A percentile compares a stretch with the other conserved stretches of the same genome.
These are phyloP conservation scores for Rhinogobius similis DNA, from an alignment of 2,113 vertebrate genomes.

Conservation along the genomic window DNA sequence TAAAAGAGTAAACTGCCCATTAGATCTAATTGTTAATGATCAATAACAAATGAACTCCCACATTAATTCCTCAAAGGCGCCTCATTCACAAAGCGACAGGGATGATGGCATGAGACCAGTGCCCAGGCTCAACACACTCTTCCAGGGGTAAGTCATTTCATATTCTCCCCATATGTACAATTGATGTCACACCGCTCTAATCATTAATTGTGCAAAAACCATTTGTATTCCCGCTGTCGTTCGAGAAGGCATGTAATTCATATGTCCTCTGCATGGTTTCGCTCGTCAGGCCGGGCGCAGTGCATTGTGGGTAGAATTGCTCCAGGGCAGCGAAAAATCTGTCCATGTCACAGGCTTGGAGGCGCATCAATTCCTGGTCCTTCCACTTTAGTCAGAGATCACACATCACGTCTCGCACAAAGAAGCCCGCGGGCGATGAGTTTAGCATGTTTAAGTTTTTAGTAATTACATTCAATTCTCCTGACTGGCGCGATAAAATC, in stretches of 20 bases:
- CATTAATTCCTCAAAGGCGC: conserved; percentile 67
- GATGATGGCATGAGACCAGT: conserved; percentile 53
- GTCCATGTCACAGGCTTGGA: conserved; percentile 75
- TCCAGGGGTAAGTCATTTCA: conserved; percentile 77
- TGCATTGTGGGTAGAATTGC: conserved; percentile 78
- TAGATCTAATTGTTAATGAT: conserved; percentile 8
- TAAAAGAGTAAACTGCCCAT: conserved; percentile 18
- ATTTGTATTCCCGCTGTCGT: conserved; percentile 73
- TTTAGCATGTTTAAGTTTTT: conserved; percentile 80
- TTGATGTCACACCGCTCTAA: conserved; percentile 70
- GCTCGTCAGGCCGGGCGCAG: conserved; percentile 55
- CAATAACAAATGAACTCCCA: conserved; percentile 8
- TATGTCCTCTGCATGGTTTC: conserved; percentile 69
- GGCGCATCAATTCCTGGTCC: conserved; percentile 76
- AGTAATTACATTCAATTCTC: conserved; percentile 74
- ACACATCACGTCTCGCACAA: conserved; percentile 61
- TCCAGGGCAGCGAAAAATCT: conserved; percentile 67
- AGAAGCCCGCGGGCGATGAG: conserved; percentile 54
- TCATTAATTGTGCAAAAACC: conserved; percentile 70
- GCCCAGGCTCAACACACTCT: conserved; percentile 64
- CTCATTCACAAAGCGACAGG: conserved; percentile 55
- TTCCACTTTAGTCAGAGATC: conserved; percentile 74
- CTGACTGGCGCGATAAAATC: conserved; percentile 76
- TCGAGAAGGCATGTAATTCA: conserved; percentile 67
- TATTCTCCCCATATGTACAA: conserved; percentile 53